Evolutionary conservation across 2,797 vertebrate species (phyloP), one percentile per base, ranked within the genome.

Genomic region (Sebastiscus tertius): DNA sequence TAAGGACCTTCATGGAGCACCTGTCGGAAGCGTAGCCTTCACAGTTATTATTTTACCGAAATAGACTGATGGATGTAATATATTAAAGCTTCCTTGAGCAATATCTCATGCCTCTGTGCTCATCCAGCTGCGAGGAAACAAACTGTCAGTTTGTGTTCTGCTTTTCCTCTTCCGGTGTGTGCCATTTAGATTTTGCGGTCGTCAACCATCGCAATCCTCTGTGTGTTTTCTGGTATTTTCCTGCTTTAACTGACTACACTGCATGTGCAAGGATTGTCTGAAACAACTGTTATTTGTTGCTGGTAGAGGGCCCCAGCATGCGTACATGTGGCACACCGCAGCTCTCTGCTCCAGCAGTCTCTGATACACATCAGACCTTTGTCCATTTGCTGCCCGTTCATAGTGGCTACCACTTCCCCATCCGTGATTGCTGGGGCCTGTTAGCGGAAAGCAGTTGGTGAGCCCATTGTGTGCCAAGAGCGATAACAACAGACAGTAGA

Each of bases 351-450:
- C 56, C 80, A 8, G 63, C 59, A 64, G 74, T 68, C 80, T 82
- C 68, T 74, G 90, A 93, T 87, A 92, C 77, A 86, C 83, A 89
- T 91, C 91, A 75, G 83, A 81, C 85, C 77, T 87, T 89, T 92
- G 90, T 89, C 85, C 82, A 39, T 87, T 79, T 85, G 75, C 77
- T 0, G 49, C 79, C 72, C 29, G 29, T 68, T 82, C 78, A 54
- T 68, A 74, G 78, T 66, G 68, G 42, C 63, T 75, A 76, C 86
- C 64, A 80, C 91, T 92, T 91, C 80, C 85, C 80, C 31, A 39
- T 85, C 59, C 55, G 27, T 87, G 88, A 92, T 90, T 88, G 80
- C 83, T 80, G 66, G 76, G 75, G 69, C 77, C 79, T 80, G 81
- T 90, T 86, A 84, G 79, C 1, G 14, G 78, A 85, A 78, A 88